Percentiles rank a stretch among this genome's conserved stretches.
These are phyloP conservation scores for Pelobates fuscus DNA, from an alignment of 2,113 vertebrate species.

Conservation along the genomic window DNA sequence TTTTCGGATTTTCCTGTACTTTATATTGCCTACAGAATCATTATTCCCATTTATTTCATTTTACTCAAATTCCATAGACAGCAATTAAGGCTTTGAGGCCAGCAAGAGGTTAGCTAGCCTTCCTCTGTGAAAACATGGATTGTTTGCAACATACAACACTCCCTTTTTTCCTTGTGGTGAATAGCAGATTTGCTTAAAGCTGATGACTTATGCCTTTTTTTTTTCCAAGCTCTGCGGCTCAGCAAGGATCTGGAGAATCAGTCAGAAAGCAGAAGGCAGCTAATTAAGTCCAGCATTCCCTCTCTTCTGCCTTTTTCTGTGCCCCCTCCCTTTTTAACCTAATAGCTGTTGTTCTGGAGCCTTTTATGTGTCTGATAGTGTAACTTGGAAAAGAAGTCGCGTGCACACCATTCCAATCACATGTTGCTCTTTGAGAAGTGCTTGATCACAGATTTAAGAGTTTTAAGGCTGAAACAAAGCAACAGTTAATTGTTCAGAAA, in stretches of 20 bases:
- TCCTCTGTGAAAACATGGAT: slow-evolving; percentile 84
- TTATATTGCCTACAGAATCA: slow-evolving; percentile 58
- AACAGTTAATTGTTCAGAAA: slow-evolving; percentile 54
- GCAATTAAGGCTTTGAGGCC: slow-evolving; percentile 90
- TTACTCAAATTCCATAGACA: slow-evolving; percentile 87
- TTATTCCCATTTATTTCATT: slow-evolving; percentile 63
- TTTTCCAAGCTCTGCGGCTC: slow-evolving; percentile 70
- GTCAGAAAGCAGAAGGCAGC: slow-evolving; percentile 69
- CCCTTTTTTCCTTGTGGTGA: slow-evolving; percentile 86
- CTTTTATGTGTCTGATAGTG: slow-evolving; percentile 66
- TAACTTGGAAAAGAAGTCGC: slow-evolving; percentile 63
- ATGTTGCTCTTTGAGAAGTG: slow-evolving; percentile 56
- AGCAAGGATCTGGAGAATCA: slow-evolving; percentile 64
- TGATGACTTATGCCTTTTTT: slow-evolving; percentile 74
- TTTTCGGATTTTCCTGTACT: slow-evolving; percentile 54
- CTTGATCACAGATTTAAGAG: slow-evolving; percentile 59
- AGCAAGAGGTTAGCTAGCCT: slow-evolving; percentile 86
- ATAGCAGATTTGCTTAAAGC: slow-evolving; percentile 81
- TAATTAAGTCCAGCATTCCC: slow-evolving; percentile 72
- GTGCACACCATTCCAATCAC: slow-evolving; percentile 48
- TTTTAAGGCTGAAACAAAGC: slow-evolving; percentile 56
- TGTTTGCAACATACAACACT: slow-evolving; percentile 90
- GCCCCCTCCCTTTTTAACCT: slow-evolving; percentile 12
- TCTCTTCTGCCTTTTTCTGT: slow-evolving; percentile 41
- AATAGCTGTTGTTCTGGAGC: slow-evolving; percentile 56